phyloP scores from a whole-genome alignment of 2,888 invertebrate species.

The Leptinotarsa rubiginosa region DNA sequence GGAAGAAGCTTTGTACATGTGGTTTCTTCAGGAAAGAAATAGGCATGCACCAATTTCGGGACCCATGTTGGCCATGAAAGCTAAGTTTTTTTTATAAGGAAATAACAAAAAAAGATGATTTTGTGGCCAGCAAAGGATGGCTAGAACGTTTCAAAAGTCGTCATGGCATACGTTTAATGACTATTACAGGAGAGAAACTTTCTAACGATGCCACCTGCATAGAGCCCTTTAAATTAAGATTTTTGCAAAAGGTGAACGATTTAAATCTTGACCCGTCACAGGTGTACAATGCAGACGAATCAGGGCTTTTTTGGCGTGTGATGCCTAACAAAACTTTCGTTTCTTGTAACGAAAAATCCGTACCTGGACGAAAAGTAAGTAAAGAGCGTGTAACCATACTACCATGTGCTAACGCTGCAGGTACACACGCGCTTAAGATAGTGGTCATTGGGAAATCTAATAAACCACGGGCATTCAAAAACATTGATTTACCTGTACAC shows the following conservation, averaged over 20 bases:
- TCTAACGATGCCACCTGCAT: slow-evolving; percentile 31
- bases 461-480: slow-evolving; percentile 26
- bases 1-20: slow-evolving; percentile 46
- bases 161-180: slow-evolving; percentile 43
- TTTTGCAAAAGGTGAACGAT: slow-evolving; percentile 35
- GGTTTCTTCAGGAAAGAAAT: slow-evolving; percentile 46
- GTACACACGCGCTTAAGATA: slow-evolving; percentile 30
- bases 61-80: slow-evolving; percentile 36
- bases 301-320: slow-evolving; percentile 33
- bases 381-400: slow-evolving; percentile 42
- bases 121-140: slow-evolving; percentile 30
- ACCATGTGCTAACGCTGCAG: slow-evolving; percentile 41
- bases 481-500: slow-evolving; percentile 37
- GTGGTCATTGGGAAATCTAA: slow-evolving; percentile 26
- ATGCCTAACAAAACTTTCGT: slow-evolving; percentile 31
- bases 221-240: slow-evolving; percentile 34
- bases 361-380: slow-evolving; percentile 39
- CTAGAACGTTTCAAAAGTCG: slow-evolving; percentile 42
- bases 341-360: slow-evolving; percentile 30
- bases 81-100: slow-evolving; percentile 35
- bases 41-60: slow-evolving; percentile 32
- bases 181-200: slow-evolving; percentile 42
- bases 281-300: slow-evolving; percentile 33
- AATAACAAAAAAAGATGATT: slow-evolving; percentile 36
- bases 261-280: slow-evolving; percentile 1